Evolutionary conservation across 2,888 invertebrate species (phyloP), one percentile per base, ranked within the genome.

Genomic region (Drosophila suboccidentalis): DNA sequence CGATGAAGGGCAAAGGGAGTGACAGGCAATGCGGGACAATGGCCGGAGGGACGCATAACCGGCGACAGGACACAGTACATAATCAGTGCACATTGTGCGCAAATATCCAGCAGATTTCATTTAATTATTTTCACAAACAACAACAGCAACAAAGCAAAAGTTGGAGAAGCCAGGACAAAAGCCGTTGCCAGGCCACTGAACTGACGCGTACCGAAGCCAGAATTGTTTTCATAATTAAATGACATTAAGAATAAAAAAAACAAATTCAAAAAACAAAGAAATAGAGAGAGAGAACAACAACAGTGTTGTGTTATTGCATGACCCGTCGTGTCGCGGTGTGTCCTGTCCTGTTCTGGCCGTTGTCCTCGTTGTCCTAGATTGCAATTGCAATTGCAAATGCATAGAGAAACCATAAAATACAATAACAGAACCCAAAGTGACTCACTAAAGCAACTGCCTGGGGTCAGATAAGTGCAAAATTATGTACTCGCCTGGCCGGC

Each of bases 391-490:
- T 76, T 70, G 71, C 70, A 71, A 72, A 68, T 85, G 82, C 78
- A 82, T 78, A 75, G 83, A 72, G 82, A 80, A 69, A 67, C 70
- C 76, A 78, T 78, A 75, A 80, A 80, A 78, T 29, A 80, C 68
- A 73, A 75, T 70, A 66, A 54, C 69, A 67, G 67, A 68, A 58
- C 43, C 65, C 51, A 68, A 80, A 66, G 69, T 55, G 60, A 68
- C 41, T 46, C 61, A 51, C 34, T 38, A 50, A 15, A 63, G 32
- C 44, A 53, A 54, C 59, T 68, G 80, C 67, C 72, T 54, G 75
- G 78, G 84, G 73, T 83, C 84, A 84, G 84, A 86, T 84, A 84
- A 84, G 82, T 84, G 87, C 84, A 81, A 75, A 87, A 81, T 84
- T 71, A 84, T 84, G 87, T 84, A 69, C 58, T 60, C 55, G 53